Conservation (phyloP, 2,797 vertebrate genomes). For the Sebastes aleutianus region DNA sequence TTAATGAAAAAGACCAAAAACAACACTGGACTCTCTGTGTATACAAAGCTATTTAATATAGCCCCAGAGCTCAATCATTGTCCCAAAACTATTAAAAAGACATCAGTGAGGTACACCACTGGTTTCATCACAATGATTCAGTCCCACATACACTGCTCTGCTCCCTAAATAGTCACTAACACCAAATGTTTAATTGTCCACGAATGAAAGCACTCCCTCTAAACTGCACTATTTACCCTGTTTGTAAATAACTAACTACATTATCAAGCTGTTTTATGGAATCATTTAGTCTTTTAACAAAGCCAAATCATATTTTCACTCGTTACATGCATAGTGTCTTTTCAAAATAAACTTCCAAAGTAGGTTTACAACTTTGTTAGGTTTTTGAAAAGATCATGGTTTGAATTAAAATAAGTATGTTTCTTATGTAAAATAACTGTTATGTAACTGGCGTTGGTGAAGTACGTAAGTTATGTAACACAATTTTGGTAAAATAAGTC, state of each 20-base stretch:
- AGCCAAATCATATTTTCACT: background rate
- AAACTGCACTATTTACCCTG: background rate
- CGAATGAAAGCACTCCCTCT: background rate
- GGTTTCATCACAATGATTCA: background rate
- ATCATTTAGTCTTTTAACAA: background rate
- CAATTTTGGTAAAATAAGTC: background rate
- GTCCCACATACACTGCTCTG: background rate
- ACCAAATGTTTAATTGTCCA: background rate
- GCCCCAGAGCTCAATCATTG: background rate
- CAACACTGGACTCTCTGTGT: background rate
- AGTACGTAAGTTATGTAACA: background rate
- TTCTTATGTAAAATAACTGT: no score
- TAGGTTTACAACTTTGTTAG: no score
- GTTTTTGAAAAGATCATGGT: no score
- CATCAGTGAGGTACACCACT: background rate
- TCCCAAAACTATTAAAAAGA: background rate
- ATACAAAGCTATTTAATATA: background rate
- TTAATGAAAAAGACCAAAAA: background rate
- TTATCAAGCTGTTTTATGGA: background rate
- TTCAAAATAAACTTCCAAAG: no score
- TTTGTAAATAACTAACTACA: background rate
- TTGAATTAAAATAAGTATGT: no score
- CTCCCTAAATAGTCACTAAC: background rate
- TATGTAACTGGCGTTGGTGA: background rate
- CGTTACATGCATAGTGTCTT: no score